These are phyloP conservation scores for Clarias magur DNA, from an alignment of 2,113 vertebrate species.

Conservation along the genomic window DNA sequence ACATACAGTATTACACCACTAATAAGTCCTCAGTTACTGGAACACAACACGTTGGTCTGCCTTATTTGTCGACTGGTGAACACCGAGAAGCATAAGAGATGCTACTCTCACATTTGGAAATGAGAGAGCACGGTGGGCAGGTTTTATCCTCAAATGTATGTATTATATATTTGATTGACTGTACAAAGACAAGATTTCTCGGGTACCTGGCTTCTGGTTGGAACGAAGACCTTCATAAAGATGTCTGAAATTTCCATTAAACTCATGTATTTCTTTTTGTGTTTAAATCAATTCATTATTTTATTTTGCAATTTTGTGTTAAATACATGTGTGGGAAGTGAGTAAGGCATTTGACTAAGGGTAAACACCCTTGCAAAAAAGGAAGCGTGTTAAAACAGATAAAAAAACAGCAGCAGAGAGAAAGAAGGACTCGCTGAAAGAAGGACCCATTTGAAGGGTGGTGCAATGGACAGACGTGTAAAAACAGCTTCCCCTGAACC, in stretches of 20 bases:
- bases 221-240: neutral
- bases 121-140: neutral
- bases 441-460: neutral
- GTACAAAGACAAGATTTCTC: neutral
- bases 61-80: neutral
- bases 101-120: too few species aligned
- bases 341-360: neutral
- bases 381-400: constrained; percentile 22
- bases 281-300: neutral
- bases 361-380: neutral
- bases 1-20: neutral
- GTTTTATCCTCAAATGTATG: neutral
- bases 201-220: neutral
- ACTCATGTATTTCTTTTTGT: neutral
- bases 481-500: constrained; percentile 20
- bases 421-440: neutral
- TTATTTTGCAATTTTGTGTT: neutral
- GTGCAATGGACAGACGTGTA: constrained; percentile 5
- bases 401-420: neutral
- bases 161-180: neutral
- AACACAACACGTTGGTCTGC: neutral
- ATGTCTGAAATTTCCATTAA: neutral
- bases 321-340: neutral
- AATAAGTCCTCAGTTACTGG: neutral
- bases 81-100: neutral